Percentiles rank a stretch among this genome's conserved stretches.
Evolutionary conservation across 2,113 vertebrate genomes (phyloP).

Genomic region (Malurus cyaneus): DNA sequence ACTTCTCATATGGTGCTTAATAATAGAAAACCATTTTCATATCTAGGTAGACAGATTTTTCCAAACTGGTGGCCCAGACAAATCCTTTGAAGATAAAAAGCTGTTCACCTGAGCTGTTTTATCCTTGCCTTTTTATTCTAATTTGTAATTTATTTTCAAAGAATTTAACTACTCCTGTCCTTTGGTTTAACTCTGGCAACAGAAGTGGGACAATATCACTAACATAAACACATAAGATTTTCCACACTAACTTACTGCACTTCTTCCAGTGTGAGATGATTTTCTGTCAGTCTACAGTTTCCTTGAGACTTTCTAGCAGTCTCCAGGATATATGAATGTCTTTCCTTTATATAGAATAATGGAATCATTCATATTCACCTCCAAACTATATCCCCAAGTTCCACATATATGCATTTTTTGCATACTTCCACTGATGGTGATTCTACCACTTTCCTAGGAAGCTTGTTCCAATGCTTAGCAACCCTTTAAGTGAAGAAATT

Average conservation of each 20-base stretch:
- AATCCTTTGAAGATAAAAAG: background rate
- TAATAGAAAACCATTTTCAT: background rate
- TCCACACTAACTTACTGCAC: background rate
- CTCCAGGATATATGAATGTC: background rate
- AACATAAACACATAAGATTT: background rate
- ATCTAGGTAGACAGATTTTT: conserved; percentile 1
- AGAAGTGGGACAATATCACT: background rate
- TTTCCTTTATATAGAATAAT: background rate
- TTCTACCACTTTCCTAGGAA: background rate
- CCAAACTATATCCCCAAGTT: background rate
- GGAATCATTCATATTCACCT: background rate
- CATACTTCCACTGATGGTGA: fast-evolving
- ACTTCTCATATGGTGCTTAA: background rate
- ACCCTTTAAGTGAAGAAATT: background rate
- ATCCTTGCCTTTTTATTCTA: background rate
- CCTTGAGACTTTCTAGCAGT: background rate
- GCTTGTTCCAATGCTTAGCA: background rate
- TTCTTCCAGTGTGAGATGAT: background rate
- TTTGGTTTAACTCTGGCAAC: background rate
- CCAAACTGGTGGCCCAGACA: background rate
- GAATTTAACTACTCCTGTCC: background rate
- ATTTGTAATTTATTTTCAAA: background rate
- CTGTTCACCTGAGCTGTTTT: background rate
- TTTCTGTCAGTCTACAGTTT: background rate
- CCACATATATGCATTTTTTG: background rate